Evolutionary conservation across 2,888 invertebrate species (phyloP), one percentile per base, ranked within the genome.

Genomic region (Calephelis perditalis): DNA sequence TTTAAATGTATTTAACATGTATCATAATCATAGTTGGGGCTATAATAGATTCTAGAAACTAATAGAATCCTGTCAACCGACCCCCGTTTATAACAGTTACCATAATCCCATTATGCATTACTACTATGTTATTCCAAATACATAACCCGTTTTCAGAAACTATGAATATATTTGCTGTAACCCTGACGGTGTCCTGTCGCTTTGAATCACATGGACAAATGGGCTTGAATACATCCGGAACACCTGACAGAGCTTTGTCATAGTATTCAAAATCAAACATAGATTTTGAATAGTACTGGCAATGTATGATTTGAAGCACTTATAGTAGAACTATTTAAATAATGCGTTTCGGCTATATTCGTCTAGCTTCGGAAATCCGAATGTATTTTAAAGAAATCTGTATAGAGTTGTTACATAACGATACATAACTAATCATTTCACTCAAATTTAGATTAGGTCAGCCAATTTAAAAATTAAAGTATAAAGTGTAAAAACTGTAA

Each of bases 121-220:
- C 36, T 35, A 52, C 35, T 36, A 36, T n/a, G n/a, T 54, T 54
- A 54, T 54, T 49, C 35, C 36, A 11, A 54, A 36, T 35, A 54
- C 36, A 35, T 35, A 54, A 35, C 7, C 36, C 35, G 52, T 54
- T 11, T 54, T 54, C 7, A 9, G 52, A 54, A 54, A 35, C 49
- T 54, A 36, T 54, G 52, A 54, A 54, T 36, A 54, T 54, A 54
- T 54, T 54, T 54, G 52, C 36, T 54, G 36, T 54, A 36, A 36
- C 11, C 52, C 36, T 54, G 52, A 35, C n/a, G 52, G 35, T 36
- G 36, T 5, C 7, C 35, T 54, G 52, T 54, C 52, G 36, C 35
- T 35, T 54, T 11, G 52, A 54, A 54, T 54, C 36, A 54, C 35
- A 54, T 3, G 7, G 35, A 36, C 36, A n/a, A 10, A 7, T n/a